phyloP scores from a whole-genome alignment of 2,113 vertebrate genomes.

The Marcusenius ussheri region DNA sequence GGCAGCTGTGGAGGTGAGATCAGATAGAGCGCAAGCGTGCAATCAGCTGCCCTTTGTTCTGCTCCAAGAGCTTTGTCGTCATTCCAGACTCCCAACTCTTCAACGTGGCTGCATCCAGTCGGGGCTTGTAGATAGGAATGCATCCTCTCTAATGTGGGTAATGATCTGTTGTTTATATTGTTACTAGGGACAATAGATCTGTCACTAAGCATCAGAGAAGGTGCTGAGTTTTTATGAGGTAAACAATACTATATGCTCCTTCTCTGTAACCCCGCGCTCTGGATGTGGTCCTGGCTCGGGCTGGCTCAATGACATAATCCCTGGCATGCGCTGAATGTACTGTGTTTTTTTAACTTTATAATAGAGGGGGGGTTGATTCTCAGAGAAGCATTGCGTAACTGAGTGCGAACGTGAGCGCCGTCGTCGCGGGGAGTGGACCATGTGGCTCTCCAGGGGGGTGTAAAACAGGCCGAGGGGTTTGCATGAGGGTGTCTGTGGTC shows the following conservation, averaged over 20 bases:
- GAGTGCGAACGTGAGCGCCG: constrained; percentile 42
- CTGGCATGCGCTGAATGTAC: constrained; percentile 70
- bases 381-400: constrained; percentile 58
- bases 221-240: constrained; percentile 62
- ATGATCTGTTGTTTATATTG: constrained; percentile 60
- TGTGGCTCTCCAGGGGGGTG: constrained; percentile 32
- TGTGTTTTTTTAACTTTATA: constrained; percentile 41
- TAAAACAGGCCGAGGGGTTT: constrained; percentile 36
- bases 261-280: constrained; percentile 42
- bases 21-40: not conserved
- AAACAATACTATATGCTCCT: constrained; percentile 68
- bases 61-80: not conserved
- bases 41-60: constrained; percentile 1
- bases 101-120: not conserved
- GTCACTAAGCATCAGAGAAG: constrained; percentile 55
- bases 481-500: not conserved
- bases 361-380: constrained; percentile 43
- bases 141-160: not conserved
- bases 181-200: constrained; percentile 62
- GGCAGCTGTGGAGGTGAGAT: constrained; percentile 4
- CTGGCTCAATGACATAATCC: constrained; percentile 73
- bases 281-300: constrained; percentile 66
- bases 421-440: not conserved
- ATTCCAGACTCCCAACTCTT: not conserved
- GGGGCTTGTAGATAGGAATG: constrained; percentile 2